Evolutionary conservation across 1,140 invertebrate species (phyloP).

Genomic region (Aethina tumida): DNA sequence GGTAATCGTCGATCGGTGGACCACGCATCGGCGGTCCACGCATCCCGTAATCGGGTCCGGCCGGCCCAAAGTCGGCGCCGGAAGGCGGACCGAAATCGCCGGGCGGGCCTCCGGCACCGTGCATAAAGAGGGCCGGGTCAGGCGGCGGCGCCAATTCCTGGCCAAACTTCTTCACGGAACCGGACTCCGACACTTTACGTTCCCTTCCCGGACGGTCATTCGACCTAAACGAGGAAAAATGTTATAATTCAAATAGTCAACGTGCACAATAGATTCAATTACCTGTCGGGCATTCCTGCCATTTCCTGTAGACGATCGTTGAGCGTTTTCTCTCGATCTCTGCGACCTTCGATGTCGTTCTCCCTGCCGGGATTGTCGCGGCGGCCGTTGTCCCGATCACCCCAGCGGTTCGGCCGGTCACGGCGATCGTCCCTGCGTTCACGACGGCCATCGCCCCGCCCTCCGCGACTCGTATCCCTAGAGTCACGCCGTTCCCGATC

Average conservation of each 20-base stretch:
- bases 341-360: constrained; percentile 11
- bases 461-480: constrained; percentile 19
- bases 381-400: constrained; percentile 29
- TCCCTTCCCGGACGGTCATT: constrained; percentile 3
- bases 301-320: constrained; percentile 32
- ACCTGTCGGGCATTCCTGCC: constrained; percentile 20
- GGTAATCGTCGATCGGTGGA: constrained; percentile 10
- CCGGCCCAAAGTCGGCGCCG: not conserved
- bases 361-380: constrained; percentile 4
- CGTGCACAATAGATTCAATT: constrained; percentile 2
- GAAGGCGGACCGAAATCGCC: constrained; percentile 1
- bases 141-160: not conserved
- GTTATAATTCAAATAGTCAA: no score
- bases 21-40: constrained; percentile 3
- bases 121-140: not conserved
- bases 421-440: constrained; percentile 27
- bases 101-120: not conserved
- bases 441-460: constrained; percentile 11
- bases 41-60: constrained; percentile 10
- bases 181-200: constrained; percentile 1
- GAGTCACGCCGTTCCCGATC: constrained; percentile 17
- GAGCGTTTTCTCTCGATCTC: constrained; percentile 29
- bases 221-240: no score
- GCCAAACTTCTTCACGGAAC: not conserved
- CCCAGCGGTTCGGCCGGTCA: constrained; percentile 24